Conservation (phyloP, 2,888 invertebrate genomes). For the Brachycybe producta region DNA sequence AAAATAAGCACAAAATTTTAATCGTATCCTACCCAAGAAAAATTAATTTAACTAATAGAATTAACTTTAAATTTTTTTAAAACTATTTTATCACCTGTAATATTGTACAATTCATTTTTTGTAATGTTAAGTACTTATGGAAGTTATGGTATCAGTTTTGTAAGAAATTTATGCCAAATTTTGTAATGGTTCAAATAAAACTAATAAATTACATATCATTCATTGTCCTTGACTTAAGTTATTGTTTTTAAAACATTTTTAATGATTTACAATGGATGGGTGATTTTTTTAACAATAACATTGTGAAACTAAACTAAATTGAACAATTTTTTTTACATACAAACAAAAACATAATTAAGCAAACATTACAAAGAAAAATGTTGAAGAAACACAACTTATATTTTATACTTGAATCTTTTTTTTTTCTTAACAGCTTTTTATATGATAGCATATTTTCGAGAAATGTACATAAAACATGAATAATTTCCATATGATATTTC, state of each 20-base stretch:
- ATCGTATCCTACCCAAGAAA: neutral
- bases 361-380: neutral
- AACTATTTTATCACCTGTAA: neutral
- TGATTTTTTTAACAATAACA: neutral
- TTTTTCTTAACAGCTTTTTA: neutral
- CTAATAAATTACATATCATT: too few species aligned
- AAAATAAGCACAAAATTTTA: neutral
- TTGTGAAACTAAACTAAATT: neutral
- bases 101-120: neutral
- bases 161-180: too few species aligned
- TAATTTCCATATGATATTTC: too few species aligned
- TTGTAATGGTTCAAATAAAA: too few species aligned
- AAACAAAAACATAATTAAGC: neutral
- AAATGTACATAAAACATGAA: too few species aligned
- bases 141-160: too few species aligned
- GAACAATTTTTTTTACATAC: neutral
- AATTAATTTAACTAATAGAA: neutral
- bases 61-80: neutral
- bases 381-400: neutral
- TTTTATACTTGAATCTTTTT: neutral
- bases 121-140: neutral
- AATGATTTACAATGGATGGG: neutral
- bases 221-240: too few species aligned
- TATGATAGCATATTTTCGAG: too few species aligned
- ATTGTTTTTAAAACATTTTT: too few species aligned